Conservation (phyloP, 2,888 invertebrate genomes). For the Coecobrya sp. region DNA sequence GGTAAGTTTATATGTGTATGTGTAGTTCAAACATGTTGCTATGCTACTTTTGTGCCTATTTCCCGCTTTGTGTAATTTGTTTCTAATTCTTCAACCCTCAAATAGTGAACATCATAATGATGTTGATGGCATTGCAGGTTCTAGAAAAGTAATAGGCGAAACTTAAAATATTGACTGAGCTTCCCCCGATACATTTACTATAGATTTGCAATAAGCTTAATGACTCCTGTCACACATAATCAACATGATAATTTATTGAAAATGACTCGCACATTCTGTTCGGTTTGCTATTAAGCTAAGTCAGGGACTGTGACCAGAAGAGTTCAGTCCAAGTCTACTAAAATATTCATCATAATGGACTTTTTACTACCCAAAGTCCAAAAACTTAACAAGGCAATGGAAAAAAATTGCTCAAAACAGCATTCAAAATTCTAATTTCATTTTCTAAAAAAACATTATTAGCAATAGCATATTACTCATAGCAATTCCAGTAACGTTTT, state of each 20-base stretch:
- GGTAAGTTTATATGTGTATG: no score
- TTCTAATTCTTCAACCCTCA: neutral
- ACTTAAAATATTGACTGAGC: constrained; percentile 20
- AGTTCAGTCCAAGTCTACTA: no score
- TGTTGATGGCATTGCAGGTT: neutral
- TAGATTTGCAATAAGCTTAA: neutral
- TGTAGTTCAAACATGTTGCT: neutral
- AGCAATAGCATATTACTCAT: neutral
- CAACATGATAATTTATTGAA: neutral
- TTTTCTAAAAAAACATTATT: neutral
- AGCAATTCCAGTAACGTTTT: neutral
- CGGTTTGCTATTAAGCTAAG: no score
- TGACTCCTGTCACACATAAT: neutral
- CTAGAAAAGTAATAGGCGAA: neutral
- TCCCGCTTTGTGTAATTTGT: constrained; percentile 20
- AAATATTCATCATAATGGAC: neutral
- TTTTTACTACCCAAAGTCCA: neutral
- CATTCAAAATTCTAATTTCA: neutral
- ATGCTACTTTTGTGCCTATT: neutral
- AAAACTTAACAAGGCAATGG: neutral
- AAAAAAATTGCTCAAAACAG: neutral
- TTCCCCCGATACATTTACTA: neutral
- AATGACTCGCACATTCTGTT: no score
- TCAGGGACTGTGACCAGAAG: no score
- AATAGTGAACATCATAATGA: neutral